phyloP scores from a whole-genome alignment of 2,113 vertebrate species.

The Dipodomys ordii region DNA sequence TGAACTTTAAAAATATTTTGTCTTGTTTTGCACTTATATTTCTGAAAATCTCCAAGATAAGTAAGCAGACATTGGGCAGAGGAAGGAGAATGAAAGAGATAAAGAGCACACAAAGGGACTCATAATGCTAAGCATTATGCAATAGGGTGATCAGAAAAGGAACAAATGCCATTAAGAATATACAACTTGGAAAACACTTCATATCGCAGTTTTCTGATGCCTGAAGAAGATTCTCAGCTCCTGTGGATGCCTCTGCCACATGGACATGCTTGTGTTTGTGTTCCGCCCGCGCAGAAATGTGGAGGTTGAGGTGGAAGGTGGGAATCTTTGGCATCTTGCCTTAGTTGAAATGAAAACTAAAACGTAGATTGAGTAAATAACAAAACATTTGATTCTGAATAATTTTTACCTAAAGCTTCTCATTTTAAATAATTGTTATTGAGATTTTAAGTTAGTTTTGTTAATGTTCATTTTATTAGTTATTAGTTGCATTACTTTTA shows the following conservation, averaged over 20 bases:
- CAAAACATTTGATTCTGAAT: background rate
- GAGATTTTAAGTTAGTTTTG: no score
- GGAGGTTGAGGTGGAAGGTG: background rate
- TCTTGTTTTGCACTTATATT: background rate
- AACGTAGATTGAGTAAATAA: background rate
- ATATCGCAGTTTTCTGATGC: background rate
- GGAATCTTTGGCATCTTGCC: background rate
- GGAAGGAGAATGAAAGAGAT: background rate
- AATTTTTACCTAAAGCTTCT: background rate
- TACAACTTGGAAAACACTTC: background rate
- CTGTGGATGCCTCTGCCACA: background rate
- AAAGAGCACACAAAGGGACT: background rate
- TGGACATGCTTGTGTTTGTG: background rate
- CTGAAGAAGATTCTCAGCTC: background rate
- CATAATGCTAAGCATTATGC: background rate
- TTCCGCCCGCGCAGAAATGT: background rate
- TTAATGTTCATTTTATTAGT: no score
- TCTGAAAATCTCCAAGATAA: constrained; percentile 6
- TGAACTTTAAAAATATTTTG: constrained; percentile 19
- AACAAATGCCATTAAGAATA: background rate
- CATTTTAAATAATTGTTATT: no score
- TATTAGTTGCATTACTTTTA: no score
- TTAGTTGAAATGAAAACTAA: constrained; percentile 8
- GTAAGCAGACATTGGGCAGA: background rate
- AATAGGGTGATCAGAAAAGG: constrained; percentile 14